Percentiles rank a stretch among this genome's conserved stretches.
Conservation (phyloP, 2,797 vertebrate genomes). For the Cyclopterus lumpus region DNA sequence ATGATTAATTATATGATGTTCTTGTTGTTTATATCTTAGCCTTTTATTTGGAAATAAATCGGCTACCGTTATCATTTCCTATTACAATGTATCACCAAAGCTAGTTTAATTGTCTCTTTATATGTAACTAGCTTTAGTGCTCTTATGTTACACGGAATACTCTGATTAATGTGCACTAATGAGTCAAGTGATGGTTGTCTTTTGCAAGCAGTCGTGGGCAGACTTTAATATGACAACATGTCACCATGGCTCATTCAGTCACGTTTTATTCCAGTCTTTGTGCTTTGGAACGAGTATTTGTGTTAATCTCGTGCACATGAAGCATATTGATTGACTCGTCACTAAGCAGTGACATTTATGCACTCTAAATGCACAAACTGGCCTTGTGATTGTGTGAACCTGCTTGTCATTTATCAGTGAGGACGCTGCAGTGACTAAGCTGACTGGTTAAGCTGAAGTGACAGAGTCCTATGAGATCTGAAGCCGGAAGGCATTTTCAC, state of each 20-base stretch:
- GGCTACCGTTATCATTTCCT: not conserved
- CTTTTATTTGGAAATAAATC: not conserved
- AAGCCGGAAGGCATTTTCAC: not conserved
- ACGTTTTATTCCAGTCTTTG: not conserved
- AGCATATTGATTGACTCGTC: not conserved
- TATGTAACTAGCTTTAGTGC: not conserved
- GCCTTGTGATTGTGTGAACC: not conserved
- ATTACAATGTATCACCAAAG: not conserved
- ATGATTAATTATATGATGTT: rapidly evolving
- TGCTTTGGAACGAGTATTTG: not conserved
- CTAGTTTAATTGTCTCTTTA: not conserved
- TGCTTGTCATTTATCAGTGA: not conserved
- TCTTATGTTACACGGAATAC: not conserved
- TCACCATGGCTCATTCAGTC: not conserved
- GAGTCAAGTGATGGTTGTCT: not conserved
- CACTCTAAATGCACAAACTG: not conserved
- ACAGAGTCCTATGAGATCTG: not conserved
- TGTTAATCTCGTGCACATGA: not conserved
- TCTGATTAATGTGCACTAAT: not conserved
- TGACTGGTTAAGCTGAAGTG: not conserved
- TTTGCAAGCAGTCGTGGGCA: conserved; percentile 3
- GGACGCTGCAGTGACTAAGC: not conserved
- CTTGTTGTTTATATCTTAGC: rapidly evolving
- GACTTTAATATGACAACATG: conserved; percentile 7
- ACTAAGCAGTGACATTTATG: not conserved